Percentiles rank a stretch among this genome's conserved stretches.
Evolutionary conservation across 2,888 invertebrate genomes (phyloP).

Genomic region (Platerodrilus igneus): DNA sequence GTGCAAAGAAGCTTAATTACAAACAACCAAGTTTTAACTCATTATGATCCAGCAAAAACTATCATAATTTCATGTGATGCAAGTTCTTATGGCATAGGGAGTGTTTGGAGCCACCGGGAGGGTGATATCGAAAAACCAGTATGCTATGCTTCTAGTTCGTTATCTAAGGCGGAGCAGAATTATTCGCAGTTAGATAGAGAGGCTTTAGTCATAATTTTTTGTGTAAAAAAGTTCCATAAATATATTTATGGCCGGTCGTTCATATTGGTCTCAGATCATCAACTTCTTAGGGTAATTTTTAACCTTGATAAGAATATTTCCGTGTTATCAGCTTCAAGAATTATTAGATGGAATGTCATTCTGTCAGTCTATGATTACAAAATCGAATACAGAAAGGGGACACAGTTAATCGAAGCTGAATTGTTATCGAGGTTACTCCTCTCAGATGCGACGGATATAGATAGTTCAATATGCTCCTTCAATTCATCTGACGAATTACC

Average conservation of each 20-base stretch:
- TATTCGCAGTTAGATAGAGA: conserved; percentile 35
- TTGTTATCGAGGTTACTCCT: no score
- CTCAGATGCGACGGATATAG: no score
- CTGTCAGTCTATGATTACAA: no score
- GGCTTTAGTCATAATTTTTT: conserved; percentile 38
- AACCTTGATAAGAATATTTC: no score
- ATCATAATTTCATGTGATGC: conserved; percentile 34
- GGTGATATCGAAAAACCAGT: conserved; percentile 33
- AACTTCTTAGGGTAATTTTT: no score
- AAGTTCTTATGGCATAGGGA: conserved; percentile 33
- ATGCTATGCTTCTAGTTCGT: conserved; percentile 34
- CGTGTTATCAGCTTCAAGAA: no score
- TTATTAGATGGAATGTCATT: no score
- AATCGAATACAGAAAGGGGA: no score
- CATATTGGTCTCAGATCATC: conserved; percentile 11
- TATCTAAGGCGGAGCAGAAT: conserved; percentile 35
- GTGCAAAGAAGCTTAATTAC: conserved; percentile 16
- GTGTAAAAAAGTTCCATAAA: conserved; percentile 36
- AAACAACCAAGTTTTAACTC: conserved; percentile 22
- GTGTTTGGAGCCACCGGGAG: conserved; percentile 30
- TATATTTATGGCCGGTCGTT: conserved; percentile 38
- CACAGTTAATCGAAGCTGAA: no score
- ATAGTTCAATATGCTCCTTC: no score
- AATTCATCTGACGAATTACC: no score
- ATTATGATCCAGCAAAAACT: conserved; percentile 25